Evolutionary conservation across 2,113 vertebrate species (phyloP).

Genomic region (Sinocyclocheilus grahami): DNA sequence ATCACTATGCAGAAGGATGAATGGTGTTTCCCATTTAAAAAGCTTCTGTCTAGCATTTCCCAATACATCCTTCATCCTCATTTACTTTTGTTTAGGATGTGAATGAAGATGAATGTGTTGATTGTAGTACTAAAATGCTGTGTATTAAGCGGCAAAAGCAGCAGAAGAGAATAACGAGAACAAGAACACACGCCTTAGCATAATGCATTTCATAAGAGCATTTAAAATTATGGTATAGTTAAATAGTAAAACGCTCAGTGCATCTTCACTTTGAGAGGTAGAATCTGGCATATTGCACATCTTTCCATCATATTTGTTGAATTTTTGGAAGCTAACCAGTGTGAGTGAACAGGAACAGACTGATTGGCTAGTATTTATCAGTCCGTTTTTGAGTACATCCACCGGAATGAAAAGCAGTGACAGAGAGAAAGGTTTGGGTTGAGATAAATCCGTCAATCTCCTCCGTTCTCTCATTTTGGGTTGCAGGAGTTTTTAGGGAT

Average conservation of each 20-base stretch:
- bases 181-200: neutral
- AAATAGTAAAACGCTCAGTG: neutral
- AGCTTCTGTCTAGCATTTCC: neutral
- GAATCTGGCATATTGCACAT: neutral
- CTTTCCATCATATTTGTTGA: neutral
- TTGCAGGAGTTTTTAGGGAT: conserved; percentile 55
- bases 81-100: neutral
- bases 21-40: neutral
- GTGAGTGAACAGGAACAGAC: neutral
- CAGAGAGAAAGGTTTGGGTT: conserved; percentile 9
- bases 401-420: neutral
- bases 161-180: neutral
- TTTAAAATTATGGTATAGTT: neutral
- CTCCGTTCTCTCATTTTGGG: neutral
- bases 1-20: neutral
- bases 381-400: neutral
- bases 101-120: conserved; percentile 12
- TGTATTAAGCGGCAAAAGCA: neutral
- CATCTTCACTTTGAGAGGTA: neutral
- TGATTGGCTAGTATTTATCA: neutral
- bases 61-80: neutral
- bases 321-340: neutral
- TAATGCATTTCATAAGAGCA: neutral
- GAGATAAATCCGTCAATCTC: conserved; percentile 24
- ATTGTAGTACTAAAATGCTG: conserved; percentile 6